These are phyloP conservation scores for Luperina nickerlii DNA, from an alignment of 2,888 invertebrate species.

Conservation along the genomic window DNA sequence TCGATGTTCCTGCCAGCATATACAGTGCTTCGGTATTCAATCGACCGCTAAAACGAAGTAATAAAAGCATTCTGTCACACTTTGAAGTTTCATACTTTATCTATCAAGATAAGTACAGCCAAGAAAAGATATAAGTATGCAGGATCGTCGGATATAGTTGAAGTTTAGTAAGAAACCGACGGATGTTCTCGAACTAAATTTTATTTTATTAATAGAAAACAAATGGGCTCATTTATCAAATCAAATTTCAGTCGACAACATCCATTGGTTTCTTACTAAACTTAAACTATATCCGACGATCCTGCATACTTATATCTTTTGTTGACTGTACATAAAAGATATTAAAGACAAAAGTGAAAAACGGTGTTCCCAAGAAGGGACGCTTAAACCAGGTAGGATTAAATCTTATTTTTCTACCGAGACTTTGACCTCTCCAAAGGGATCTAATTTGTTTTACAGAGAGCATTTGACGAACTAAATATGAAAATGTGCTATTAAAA, in stretches of 20 bases:
- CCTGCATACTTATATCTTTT: too few species aligned
- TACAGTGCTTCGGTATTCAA: background rate
- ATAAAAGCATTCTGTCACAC: background rate
- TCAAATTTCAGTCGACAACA: too few species aligned
- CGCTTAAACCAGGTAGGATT: background rate
- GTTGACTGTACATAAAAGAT: conserved; percentile 16
- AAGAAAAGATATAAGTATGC: too few species aligned
- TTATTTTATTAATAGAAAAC: too few species aligned
- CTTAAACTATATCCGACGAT: too few species aligned
- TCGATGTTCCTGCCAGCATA: background rate
- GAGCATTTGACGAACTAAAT: conserved; percentile 25
- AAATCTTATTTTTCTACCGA: conserved; percentile 12
- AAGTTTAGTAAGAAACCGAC: too few species aligned
- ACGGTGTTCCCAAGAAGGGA: conserved; percentile 15
- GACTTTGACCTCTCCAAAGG: conserved; percentile 10
- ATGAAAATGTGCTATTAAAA: conserved; percentile 7
- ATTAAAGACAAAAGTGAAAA: conserved; percentile 26
- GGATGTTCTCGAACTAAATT: too few species aligned
- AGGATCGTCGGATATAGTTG: too few species aligned
- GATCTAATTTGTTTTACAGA: conserved; percentile 16
- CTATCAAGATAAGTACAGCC: background rate
- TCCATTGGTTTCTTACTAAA: too few species aligned
- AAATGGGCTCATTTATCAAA: too few species aligned
- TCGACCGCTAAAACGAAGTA: background rate
- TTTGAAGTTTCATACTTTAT: background rate